Evolutionary conservation across 1,140 invertebrate genomes (phyloP).

Genomic region (Aphelenchoides fujianensis): DNA sequence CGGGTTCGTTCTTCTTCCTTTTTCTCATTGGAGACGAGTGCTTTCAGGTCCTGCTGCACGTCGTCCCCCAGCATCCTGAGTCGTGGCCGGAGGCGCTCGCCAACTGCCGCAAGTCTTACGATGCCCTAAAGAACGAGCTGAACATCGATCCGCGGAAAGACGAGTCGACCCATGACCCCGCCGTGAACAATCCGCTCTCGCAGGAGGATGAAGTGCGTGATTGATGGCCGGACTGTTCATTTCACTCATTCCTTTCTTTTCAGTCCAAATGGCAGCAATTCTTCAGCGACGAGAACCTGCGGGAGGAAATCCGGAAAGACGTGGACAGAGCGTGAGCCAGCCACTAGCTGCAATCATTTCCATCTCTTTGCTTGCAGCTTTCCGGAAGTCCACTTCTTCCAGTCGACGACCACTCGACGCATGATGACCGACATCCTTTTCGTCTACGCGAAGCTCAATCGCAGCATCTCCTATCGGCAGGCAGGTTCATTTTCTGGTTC

Average conservation of each 20-base stretch:
- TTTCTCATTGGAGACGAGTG: background rate
- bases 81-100: slow-evolving; percentile 28
- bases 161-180: slow-evolving; percentile 1
- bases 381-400: slow-evolving; percentile 76
- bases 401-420: slow-evolving; percentile 70
- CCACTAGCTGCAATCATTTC: slow-evolving; percentile 15
- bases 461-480: slow-evolving; percentile 73
- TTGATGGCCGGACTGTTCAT: background rate
- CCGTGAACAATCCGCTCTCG: slow-evolving; percentile 40
- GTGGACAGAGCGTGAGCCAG: slow-evolving; percentile 71
- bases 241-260: slow-evolving; percentile 26
- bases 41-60: slow-evolving; percentile 31
- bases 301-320: slow-evolving; percentile 74
- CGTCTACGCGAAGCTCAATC: slow-evolving; percentile 73
- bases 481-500: slow-evolving; percentile 59
- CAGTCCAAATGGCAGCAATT: slow-evolving; percentile 74
- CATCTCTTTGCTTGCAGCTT: slow-evolving; percentile 67
- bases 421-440: slow-evolving; percentile 73
- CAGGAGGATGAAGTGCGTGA: slow-evolving; percentile 27
- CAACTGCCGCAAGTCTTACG: slow-evolving; percentile 21
- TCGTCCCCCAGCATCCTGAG: slow-evolving; percentile 23
- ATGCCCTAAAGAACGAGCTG: slow-evolving; percentile 27
- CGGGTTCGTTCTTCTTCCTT: slow-evolving; percentile 20
- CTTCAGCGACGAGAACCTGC: slow-evolving; percentile 75
- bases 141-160: slow-evolving; percentile 30